These are phyloP conservation scores for Chloromyia formosa DNA, from an alignment of 2,888 invertebrate species.

Conservation along the genomic window DNA sequence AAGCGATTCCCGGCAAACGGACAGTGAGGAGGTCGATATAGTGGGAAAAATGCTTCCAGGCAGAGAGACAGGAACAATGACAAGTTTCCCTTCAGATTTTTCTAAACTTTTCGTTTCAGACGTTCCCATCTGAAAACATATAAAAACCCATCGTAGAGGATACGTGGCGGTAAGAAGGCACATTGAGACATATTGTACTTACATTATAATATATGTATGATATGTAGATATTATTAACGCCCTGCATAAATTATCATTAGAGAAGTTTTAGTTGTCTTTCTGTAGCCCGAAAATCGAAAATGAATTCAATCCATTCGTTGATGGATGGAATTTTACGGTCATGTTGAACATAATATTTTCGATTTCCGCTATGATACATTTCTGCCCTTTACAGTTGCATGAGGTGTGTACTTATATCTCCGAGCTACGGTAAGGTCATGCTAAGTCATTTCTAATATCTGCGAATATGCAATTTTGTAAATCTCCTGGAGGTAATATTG, in stretches of 20 bases:
- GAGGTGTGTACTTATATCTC: conserved; percentile 1
- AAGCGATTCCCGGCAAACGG: conserved; percentile 21
- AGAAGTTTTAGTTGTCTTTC: too few species aligned
- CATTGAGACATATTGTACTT: too few species aligned
- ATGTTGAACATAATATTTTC: too few species aligned
- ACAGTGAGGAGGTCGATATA: not conserved
- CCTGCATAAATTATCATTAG: too few species aligned
- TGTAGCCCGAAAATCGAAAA: too few species aligned
- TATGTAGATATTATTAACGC: too few species aligned
- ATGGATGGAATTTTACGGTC: too few species aligned
- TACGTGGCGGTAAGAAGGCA: not conserved
- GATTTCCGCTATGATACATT: not conserved
- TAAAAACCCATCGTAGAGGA: conserved; percentile 5
- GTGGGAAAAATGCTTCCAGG: conserved; percentile 40
- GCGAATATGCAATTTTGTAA: conserved; percentile 48
- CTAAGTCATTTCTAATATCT: conserved; percentile 40
- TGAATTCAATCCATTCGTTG: too few species aligned
- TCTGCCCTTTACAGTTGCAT: conserved; percentile 1
- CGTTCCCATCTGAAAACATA: conserved; percentile 25
- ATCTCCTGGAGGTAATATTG: conserved; percentile 44
- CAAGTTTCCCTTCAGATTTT: conserved; percentile 42
- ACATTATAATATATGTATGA: too few species aligned
- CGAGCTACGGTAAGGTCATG: conserved; percentile 15
- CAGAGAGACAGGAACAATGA: conserved; percentile 27
- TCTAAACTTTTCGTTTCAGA: conserved; percentile 37